phyloP scores from a whole-genome alignment of 2,113 vertebrate species.

The Sciurus niger region DNA sequence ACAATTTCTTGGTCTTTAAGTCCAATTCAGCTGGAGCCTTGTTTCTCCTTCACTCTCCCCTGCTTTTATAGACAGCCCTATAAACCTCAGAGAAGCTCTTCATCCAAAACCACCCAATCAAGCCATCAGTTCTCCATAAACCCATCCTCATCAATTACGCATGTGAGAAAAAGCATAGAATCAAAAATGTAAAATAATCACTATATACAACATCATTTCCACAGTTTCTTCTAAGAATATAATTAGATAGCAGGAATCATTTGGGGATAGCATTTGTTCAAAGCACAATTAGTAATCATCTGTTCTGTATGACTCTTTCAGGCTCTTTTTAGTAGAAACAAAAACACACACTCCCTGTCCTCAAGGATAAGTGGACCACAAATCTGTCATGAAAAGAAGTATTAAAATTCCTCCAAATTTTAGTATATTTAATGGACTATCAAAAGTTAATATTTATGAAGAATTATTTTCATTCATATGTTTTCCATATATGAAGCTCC shows the following conservation, averaged over 20 bases:
- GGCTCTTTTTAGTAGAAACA: background rate
- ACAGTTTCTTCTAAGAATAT: constrained; percentile 11
- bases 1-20: background rate
- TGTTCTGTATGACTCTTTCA: constrained; percentile 20
- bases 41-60: background rate
- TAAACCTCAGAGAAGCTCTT: background rate
- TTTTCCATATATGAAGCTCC: constrained; percentile 11
- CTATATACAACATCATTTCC: background rate
- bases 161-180: background rate
- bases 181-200: constrained; percentile 41
- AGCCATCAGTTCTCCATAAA: background rate
- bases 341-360: background rate
- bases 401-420: background rate
- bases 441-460: background rate
- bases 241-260: constrained; percentile 12
- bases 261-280: background rate
- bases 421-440: background rate
- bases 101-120: background rate
- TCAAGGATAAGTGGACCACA: background rate
- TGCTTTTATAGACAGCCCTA: background rate
- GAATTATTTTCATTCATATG: background rate
- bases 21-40: background rate
- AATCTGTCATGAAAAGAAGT: constrained; percentile 19
- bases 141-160: background rate
- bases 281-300: constrained; percentile 19